phyloP scores from a whole-genome alignment of 2,888 invertebrate species.

The Conomelus anceps region DNA sequence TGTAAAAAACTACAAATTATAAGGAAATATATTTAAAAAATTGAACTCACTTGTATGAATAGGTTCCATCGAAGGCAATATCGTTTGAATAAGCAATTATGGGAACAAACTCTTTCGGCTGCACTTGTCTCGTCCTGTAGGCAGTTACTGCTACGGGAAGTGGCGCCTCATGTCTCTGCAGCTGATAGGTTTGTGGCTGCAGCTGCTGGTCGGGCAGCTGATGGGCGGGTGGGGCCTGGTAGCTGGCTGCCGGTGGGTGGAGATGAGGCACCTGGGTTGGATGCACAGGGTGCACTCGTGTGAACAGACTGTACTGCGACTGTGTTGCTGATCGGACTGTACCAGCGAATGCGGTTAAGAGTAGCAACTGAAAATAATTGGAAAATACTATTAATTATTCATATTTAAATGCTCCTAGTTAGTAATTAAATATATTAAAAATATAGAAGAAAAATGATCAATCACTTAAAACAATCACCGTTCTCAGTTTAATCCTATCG shows the following conservation, averaged over 20 bases:
- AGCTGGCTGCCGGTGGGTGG: background rate
- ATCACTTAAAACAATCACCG: too few relatives aligned
- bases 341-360: background rate
- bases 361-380: background rate
- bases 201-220: too few relatives aligned
- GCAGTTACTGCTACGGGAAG: background rate
- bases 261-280: background rate
- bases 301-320: background rate
- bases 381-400: background rate
- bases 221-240: background rate
- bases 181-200: too few relatives aligned
- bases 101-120: conserved; percentile 20
- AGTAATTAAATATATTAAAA: too few relatives aligned
- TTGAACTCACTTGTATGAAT: conserved; percentile 32
- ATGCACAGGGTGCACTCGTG: background rate
- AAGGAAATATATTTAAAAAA: background rate
- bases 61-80: conserved; percentile 32
- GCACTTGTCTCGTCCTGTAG: conserved; percentile 8
- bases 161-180: background rate
- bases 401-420: too few relatives aligned
- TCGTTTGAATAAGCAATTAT: conserved; percentile 29
- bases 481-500: too few relatives aligned
- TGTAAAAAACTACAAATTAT: background rate
- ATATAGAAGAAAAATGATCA: too few relatives aligned
- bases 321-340: background rate